Percentiles rank a stretch among this genome's conserved stretches.
Evolutionary conservation across 92 coral and sea anemone species (phyloP).

Genomic region (Bergia sp.): DNA sequence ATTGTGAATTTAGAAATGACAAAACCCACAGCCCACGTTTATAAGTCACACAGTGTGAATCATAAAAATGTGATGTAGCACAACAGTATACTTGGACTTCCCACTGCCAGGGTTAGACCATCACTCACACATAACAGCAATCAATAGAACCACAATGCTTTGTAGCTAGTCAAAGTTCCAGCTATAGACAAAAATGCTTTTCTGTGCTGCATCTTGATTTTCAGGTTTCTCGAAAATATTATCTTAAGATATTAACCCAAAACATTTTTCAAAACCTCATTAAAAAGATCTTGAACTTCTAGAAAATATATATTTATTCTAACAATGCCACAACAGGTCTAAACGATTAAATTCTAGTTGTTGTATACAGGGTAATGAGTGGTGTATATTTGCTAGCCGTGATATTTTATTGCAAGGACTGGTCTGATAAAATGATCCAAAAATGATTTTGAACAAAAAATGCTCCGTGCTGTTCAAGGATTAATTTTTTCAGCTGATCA

Average conservation of each 20-base stretch:
- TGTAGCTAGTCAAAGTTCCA: no score
- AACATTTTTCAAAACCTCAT: background rate
- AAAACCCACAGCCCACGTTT: conserved; percentile 3
- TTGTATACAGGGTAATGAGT: background rate
- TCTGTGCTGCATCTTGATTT: background rate
- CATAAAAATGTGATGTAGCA: background rate
- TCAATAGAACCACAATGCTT: background rate
- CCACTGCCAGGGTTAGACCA: background rate
- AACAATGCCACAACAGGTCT: background rate
- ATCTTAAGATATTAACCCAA: background rate
- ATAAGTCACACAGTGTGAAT: conserved; percentile 7
- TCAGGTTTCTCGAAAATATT: no score
- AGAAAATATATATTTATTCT: background rate
- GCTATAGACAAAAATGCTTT: background rate
- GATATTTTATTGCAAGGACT: background rate
- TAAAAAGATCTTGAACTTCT: background rate
- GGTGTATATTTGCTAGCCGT: background rate
- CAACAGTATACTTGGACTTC: background rate
- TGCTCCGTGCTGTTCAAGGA: background rate
- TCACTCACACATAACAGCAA: background rate
- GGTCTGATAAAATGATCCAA: background rate
- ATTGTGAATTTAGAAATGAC: conserved; percentile 11
- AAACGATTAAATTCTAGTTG: no score
- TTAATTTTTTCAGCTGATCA: conserved; percentile 35
- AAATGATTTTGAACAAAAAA: background rate